phyloP scores from a whole-genome alignment of 2,888 invertebrate species.

The Pecten maximus region DNA sequence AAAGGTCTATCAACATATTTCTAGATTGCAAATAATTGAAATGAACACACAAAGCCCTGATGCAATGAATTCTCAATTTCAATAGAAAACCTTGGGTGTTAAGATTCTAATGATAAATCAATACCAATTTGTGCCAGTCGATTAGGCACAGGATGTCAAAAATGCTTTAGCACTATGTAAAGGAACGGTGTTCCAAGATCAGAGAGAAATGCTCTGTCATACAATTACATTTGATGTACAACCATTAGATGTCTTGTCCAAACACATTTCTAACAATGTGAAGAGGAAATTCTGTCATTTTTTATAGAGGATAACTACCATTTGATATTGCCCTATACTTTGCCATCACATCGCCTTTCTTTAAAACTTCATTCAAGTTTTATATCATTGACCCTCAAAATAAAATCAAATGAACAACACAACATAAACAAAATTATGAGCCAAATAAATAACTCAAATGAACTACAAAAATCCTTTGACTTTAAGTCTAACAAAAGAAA shows the following conservation, averaged over 20 bases:
- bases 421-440: not conserved
- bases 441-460: slow-evolving; percentile 23
- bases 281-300: not conserved
- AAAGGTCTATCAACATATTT: not conserved
- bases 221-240: not conserved
- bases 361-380: not conserved
- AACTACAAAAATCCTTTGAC: slow-evolving; percentile 17
- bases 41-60: not conserved
- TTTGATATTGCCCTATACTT: not conserved
- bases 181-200: not conserved
- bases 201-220: not conserved
- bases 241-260: not conserved
- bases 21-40: not conserved
- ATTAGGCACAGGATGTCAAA: not conserved
- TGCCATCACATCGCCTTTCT: not conserved
- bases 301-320: not conserved
- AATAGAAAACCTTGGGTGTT: not conserved
- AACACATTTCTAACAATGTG: not conserved
- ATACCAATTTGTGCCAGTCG: slow-evolving; percentile 20
- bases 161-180: slow-evolving; percentile 22
- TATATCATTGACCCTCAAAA: slow-evolving; percentile 1
- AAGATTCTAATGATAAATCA: not conserved
- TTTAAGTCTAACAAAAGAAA: slow-evolving; percentile 35
- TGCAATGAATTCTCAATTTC: not conserved
- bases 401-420: not conserved